A percentile compares a stretch with the other conserved stretches of the same genome.
Evolutionary conservation across 2,888 invertebrate genomes (phyloP).

Genomic region (Coleophora flavipennella): DNA sequence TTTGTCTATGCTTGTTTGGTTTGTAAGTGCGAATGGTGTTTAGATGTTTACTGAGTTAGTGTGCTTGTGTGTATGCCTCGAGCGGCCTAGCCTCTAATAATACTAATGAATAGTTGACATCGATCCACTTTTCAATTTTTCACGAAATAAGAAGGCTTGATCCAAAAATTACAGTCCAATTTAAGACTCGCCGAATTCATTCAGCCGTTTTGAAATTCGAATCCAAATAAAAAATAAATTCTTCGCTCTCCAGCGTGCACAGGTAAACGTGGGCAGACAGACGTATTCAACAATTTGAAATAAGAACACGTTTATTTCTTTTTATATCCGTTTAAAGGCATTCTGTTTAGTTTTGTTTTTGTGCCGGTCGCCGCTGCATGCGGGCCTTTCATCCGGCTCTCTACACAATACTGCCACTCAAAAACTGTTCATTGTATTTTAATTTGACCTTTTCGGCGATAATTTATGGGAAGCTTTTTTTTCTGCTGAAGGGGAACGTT

Average conservation of each 20-base stretch:
- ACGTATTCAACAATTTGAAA: conserved; percentile 70
- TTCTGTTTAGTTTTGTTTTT: conserved; percentile 72
- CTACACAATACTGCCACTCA: conserved; percentile 71
- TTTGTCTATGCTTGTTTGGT: conserved; percentile 65
- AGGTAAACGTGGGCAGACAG: conserved; percentile 68
- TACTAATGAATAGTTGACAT: conserved; percentile 58
- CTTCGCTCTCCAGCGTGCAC: conserved; percentile 23
- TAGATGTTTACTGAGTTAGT: conserved; percentile 63
- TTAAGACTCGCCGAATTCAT: conserved; percentile 41
- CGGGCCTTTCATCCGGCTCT: conserved; percentile 65
- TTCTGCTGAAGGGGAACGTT: conserved; percentile 52
- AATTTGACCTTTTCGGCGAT: conserved; percentile 73
- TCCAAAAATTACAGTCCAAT: conserved; percentile 15
- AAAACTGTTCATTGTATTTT: conserved; percentile 73
- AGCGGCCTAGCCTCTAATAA: conserved; percentile 40
- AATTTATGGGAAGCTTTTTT: conserved; percentile 68
- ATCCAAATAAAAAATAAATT: conserved; percentile 46
- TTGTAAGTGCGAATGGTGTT: conserved; percentile 72
- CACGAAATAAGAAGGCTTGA: conserved; percentile 6
- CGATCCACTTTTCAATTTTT: conserved; percentile 34
- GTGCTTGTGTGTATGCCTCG: conserved; percentile 51
- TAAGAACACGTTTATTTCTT: conserved; percentile 69
- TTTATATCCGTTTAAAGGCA: conserved; percentile 70
- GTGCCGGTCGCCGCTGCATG: conserved; percentile 51
- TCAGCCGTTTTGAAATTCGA: conserved; percentile 43